Base-by-base conservation (phyloP, 1,140 invertebrate species). In the Drosophila kanapiae region DNA sequence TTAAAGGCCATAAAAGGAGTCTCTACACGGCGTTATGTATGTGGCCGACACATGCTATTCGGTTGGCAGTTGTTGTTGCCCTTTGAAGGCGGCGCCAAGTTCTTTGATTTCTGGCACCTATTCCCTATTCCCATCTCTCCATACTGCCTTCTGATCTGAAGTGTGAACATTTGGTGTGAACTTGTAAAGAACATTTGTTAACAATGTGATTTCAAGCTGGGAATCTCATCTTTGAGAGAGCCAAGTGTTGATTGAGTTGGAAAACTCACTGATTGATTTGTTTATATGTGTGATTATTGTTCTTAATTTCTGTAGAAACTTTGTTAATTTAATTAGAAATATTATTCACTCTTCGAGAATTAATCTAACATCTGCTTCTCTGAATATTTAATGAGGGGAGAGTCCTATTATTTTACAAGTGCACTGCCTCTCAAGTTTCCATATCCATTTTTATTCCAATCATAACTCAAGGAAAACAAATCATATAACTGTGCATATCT, bases 141-240 rank as follows among this genome's bases (percentile, higher is more conserved):
- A 35, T 27, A 9, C 23, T 61, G 54, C 37, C 47, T 49, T 45
- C 60, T 48, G 53, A 23, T 51, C 49, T 54, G n/a, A 82, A 80
- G 80, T 88, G 83, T 82, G 72, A 88, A 80, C 84, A 74, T 69
- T 88, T 75, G 84, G 83, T 87, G 84, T 88, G 80, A 87, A 75
- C 48, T 88, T 84, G 77, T 80, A 75, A 49, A 76, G 64, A 65
- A 58, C 76, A 79, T 45, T 53, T 72, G 47, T 59, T 74, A 57
- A 29, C 53, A 67, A 74, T 72, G 37, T 72, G 67, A 72, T 35
- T 49, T 35, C 29, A 23, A 48, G 16, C 43, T 49, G 64, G 6
- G 7, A 35, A 29, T 18, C 27, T 16, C 38, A 27, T 31, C 2
- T 27, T 29, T 27, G 33, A 18, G 7, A 27, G 16, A 11, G 7